Percentiles rank a stretch among this genome's conserved stretches.
These are phyloP conservation scores for Moxostoma hubbsi DNA, from an alignment of 2,797 vertebrate species.

Conservation along the genomic window DNA sequence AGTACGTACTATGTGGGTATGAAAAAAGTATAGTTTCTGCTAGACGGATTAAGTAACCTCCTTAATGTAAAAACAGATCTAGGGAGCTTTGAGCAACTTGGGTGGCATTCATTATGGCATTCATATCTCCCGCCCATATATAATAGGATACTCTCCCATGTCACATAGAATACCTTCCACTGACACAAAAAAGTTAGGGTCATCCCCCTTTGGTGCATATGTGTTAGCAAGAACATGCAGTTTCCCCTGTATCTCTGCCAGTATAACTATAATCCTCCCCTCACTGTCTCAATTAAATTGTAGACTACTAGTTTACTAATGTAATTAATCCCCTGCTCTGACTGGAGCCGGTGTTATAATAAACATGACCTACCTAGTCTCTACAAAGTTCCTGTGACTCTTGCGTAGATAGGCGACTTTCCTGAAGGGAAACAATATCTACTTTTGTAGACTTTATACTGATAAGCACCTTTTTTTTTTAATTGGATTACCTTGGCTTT, in stretches of 20 bases:
- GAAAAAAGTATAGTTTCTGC: conserved; percentile 9
- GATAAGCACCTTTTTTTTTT: no score
- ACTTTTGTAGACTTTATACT: no score
- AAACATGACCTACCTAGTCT: no score
- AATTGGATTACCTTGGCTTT: no score
- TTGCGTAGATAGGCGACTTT: background rate
- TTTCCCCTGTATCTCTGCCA: background rate
- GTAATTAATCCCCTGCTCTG: no score
- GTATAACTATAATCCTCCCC: background rate
- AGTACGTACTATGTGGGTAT: background rate
- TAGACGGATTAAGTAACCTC: background rate
- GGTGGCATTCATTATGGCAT: background rate
- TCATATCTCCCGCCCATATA: background rate
- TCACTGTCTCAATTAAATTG: background rate
- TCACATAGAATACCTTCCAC: background rate
- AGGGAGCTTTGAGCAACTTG: no score
- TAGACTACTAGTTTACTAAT: background rate
- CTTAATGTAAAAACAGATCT: no score
- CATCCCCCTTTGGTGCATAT: background rate
- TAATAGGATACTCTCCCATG: background rate
- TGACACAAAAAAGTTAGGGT: background rate
- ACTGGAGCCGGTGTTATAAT: no score
- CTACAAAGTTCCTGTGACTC: no score
- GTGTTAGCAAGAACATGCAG: background rate
- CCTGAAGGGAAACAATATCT: background rate